Evolutionary conservation across 2,888 invertebrate species (phyloP).

Genomic region (Patella depressa): DNA sequence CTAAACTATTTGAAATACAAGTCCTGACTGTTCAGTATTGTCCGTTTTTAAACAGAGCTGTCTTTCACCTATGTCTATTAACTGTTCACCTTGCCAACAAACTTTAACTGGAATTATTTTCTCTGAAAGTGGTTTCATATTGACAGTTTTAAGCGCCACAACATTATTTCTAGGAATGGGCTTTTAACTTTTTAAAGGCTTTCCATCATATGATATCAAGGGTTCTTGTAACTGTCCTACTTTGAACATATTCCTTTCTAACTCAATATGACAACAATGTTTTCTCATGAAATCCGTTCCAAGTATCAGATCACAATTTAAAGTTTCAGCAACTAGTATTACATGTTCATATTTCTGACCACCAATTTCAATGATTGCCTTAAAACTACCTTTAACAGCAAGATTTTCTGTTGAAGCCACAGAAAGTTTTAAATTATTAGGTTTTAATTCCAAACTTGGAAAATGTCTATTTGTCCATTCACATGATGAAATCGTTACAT

Average conservation of each 20-base stretch:
- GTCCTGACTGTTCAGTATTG: not conserved
- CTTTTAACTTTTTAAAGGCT: not conserved
- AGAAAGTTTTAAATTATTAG: not conserved
- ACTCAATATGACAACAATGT: not conserved
- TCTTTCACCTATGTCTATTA: not conserved
- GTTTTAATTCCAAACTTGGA: not conserved
- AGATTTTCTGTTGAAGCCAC: not conserved
- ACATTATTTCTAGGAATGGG: not conserved
- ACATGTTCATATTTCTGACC: not conserved
- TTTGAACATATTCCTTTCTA: not conserved
- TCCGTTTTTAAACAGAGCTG: not conserved
- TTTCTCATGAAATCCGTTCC: conserved; percentile 4
- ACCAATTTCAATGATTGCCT: not conserved
- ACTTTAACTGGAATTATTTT: not conserved
- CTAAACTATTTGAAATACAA: not conserved
- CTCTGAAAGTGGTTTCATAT: not conserved
- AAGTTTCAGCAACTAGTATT: not conserved
- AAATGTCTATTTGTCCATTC: not conserved
- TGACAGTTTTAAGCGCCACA: not conserved
- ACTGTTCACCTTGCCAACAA: not conserved
- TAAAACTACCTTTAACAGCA: not conserved
- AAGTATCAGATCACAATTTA: not conserved
- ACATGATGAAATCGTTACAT: not conserved
- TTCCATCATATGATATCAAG: not conserved
- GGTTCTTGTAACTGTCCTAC: not conserved